A percentile compares a stretch with the other conserved stretches of the same genome.
Evolutionary conservation across 1,140 invertebrate species (phyloP).

Genomic region (Trichoplusia ni): DNA sequence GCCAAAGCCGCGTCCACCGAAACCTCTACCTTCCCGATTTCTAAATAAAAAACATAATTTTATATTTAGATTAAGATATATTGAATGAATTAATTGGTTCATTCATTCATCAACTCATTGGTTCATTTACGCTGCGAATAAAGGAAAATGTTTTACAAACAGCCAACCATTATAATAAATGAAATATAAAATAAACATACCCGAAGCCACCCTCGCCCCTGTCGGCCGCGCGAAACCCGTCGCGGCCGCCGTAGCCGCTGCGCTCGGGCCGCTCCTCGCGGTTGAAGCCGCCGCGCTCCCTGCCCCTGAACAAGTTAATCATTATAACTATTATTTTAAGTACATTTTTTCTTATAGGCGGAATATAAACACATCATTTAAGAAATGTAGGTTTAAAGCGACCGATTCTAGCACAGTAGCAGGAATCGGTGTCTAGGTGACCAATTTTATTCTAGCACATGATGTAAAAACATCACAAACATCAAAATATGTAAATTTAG

Average conservation of each 20-base stretch:
- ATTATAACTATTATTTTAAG: neutral
- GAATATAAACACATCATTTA: neutral
- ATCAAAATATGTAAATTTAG: slow-evolving; percentile 39
- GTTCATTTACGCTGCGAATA: too few species aligned
- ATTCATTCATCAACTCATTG: too few species aligned
- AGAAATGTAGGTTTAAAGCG: slow-evolving; percentile 68
- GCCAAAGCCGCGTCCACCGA: slow-evolving; percentile 68
- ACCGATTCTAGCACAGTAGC: slow-evolving; percentile 50
- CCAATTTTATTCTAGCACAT: slow-evolving; percentile 61
- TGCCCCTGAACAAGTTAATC: slow-evolving; percentile 33
- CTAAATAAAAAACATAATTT: slow-evolving; percentile 26
- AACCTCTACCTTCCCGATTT: slow-evolving; percentile 63
- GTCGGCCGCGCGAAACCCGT: slow-evolving; percentile 67
- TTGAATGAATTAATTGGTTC: too few species aligned
- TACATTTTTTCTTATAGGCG: neutral
- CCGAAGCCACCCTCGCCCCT: slow-evolving; percentile 40
- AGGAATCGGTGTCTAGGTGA: slow-evolving; percentile 64
- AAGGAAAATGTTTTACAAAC: too few species aligned
- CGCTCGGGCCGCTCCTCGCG: slow-evolving; percentile 53
- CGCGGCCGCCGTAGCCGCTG: slow-evolving; percentile 66
- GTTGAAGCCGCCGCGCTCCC: slow-evolving; percentile 29
- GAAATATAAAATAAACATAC: neutral
- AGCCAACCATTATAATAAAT: too few species aligned
- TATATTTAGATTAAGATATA: neutral
- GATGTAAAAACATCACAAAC: slow-evolving; percentile 31